Base-by-base conservation (phyloP, 2,888 invertebrate genomes). In the Branchinecta sandiegonensis region DNA sequence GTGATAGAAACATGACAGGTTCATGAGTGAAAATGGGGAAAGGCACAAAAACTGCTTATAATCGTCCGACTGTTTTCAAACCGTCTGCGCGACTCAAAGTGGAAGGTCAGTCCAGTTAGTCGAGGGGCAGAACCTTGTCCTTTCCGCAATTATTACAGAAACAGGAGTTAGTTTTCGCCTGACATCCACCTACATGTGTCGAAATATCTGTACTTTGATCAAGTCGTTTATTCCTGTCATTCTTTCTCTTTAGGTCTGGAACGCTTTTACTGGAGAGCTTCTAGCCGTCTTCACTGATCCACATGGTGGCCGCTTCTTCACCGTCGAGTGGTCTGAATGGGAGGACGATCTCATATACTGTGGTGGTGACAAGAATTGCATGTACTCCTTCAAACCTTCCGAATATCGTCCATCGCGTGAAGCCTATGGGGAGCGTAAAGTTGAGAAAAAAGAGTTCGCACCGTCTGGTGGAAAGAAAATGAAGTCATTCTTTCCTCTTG, bases 221-320 rank as follows among this genome's bases (percentile, higher is more conserved):
- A 37, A 37, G 8, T 56, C 56, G 56, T 56, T 8, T 56, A 56
- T 56, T n/a, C 56, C 2, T 56, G 13, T 56, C 13, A 56, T 17
- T 56, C n/a, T 56, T 56, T 56, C 56, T 56, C 8, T 56, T 56
- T 56, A 56, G 63, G 63, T 56, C 23, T 56, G 63, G 63, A 56
- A 56, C 63, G 63, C 14, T 8, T 56, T 56, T 23, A 23, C n/a
- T 10, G 63, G 63, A 23, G 23, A 56, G 11, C 14, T 17, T n/a
- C 63, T 56, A 17, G 63, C 63, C 10, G 63, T 56, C n/a, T 56
- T 17, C 23, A 17, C 63, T 17, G 63, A 56, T 23, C 63, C 63
- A n/a, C 23, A 17, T 8, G n/a, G n/a, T 23, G 23, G 63, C 23
- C 63, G 63, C 63, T 56, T 17, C 63, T 56, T 56, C 63, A 17